Base-by-base conservation (phyloP, 2,888 invertebrate genomes). In the Hymenopus coronatus region DNA sequence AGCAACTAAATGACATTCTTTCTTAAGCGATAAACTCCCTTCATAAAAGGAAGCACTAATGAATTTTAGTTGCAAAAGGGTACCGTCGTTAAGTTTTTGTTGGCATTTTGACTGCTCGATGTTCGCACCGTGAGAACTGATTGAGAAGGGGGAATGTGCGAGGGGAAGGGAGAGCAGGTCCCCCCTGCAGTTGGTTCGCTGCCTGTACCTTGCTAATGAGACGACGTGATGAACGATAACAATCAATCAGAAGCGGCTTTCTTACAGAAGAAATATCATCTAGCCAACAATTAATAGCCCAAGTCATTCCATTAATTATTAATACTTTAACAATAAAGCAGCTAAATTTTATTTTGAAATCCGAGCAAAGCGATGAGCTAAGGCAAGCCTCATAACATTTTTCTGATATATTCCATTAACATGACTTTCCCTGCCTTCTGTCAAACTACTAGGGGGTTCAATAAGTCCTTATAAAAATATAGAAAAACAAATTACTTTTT, bases 131-230 rank as follows among this genome's bases (percentile, higher is more conserved):
- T 70, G 54, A 70, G 54, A 70, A 70, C 54, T 70, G 54, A 70
- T 70, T 70, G 85, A 85, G 88, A 85, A 84, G 27, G 89, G 85
- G 82, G n/a, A 82, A 83, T 40, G 84, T 40, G 20, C n/a, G 27
- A n/a, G 88, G 83, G 70, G 83, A 28, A 28, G 33, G 33, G 20
- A 20, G 30, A 40, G 70, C 12, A 70, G 82, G 82, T 84, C 33
- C 20, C 30, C 28, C 83, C 81, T 15, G 54, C 54, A 70, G 54
- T 70, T 70, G 54, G 20, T 70, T 70, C 54, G 54, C 54, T 70
- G 54, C 20, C 54, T 70, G 85, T 85, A 82, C 87, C 82, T 81
- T 33, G 82, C 30, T 87, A 87, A 87, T 54, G 87, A 87, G 87
- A 30, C 25, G 82, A 87, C 82, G 33, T 87, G 28, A 83, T 54